Base-by-base conservation (phyloP, 1,140 invertebrate species). In the Spodoptera litura region DNA sequence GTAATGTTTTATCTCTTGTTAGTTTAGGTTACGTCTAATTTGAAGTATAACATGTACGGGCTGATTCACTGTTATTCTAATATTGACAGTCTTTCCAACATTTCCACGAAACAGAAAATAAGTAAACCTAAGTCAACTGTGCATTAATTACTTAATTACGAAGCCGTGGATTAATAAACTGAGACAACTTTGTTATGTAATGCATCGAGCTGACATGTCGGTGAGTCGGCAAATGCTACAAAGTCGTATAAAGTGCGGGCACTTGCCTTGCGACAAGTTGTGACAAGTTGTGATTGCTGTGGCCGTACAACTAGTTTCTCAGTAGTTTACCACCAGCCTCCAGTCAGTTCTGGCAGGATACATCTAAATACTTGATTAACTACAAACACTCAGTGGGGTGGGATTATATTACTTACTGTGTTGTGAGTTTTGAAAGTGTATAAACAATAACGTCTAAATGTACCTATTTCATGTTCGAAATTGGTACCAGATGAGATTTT, bases 301-400 rank as follows among this genome's bases (percentile, higher is more conserved):
- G 71, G 71, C 31, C 55, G 10, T 10, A 58, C 55, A 25, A 49
- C 56, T 59, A 51, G 56, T 51, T 49, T 38, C 58, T 6, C 53
- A 72, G 35, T 58, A 38, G 53, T 72, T 56, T n/a, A 12, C 25
- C 66, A 62, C 12, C 58, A 31, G 31, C 31, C 31, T 20, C 20
- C 20, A 20, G 52, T 2, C 12, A 55, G 52, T 12, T 2, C 52
- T 44, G 38, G 55, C n/a, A 3, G 2, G 35, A 31, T 38, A 64
- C 61, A 44, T 44, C 13, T 35, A 66, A 38, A 66, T 66, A 66
- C n/a, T 66, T 66, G 62, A 66, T 66, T 38, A 66, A 66, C 38
- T 49, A 12, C 38, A 15, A 12, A 66, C 11, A 13, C 35, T 44
- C 35, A n/a, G 15, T 20, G 38, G 15, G 11, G 38, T n/a, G n/a